Conservation (phyloP, 1,140 invertebrate genomes). For the Drosophila sproati region DNA sequence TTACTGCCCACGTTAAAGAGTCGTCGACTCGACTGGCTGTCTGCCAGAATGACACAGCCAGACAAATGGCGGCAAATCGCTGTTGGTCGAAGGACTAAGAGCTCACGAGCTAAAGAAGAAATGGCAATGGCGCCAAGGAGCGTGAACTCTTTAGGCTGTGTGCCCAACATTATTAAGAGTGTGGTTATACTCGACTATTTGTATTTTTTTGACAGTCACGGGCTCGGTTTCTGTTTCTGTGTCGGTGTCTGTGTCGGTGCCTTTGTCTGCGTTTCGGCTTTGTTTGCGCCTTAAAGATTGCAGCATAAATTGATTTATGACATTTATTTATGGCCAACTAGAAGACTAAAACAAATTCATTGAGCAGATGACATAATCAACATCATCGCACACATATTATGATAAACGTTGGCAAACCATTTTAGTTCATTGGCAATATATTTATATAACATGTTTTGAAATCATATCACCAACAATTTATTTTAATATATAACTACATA, state of each 20-base stretch:
- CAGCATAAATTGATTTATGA: constrained; percentile 71
- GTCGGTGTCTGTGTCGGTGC: constrained; percentile 19
- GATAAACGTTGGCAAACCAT: too few species aligned
- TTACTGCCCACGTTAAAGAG: constrained; percentile 51
- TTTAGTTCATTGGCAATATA: too few species aligned
- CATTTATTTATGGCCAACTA: constrained; percentile 59
- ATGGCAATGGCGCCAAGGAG: constrained; percentile 61
- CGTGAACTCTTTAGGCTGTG: constrained; percentile 45
- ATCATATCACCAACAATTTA: too few species aligned
- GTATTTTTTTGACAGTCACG: constrained; percentile 17
- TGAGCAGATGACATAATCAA: background rate
- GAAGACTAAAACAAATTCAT: background rate
- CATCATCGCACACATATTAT: background rate
- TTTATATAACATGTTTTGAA: too few species aligned
- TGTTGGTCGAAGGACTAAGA: constrained; percentile 18
- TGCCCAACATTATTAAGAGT: constrained; percentile 36
- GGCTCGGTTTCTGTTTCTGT: background rate
- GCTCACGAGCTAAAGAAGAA: constrained; percentile 1
- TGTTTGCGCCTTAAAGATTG: constrained; percentile 63
- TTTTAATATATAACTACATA: too few species aligned
- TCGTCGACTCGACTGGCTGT: constrained; percentile 55
- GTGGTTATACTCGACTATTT: constrained; percentile 20
- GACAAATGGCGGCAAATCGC: constrained; percentile 35
- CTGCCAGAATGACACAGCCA: constrained; percentile 64
- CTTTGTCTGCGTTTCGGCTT: constrained; percentile 41